Evolutionary conservation across 2,888 invertebrate species (phyloP).

Genomic region (Poecilobothrus nobilitatus): DNA sequence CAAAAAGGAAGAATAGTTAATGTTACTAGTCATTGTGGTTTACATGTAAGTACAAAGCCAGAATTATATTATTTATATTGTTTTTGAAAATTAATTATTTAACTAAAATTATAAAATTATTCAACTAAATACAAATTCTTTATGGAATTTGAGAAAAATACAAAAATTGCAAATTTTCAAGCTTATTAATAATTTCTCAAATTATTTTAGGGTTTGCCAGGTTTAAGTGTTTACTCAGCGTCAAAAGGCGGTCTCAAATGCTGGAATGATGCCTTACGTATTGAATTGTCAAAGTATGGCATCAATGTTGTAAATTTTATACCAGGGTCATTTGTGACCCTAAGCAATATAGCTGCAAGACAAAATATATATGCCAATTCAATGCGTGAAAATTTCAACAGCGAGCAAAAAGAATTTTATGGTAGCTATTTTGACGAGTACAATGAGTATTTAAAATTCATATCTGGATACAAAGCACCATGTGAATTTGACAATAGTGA

Average conservation of each 20-base stretch:
- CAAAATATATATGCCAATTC: slow-evolving; percentile 53
- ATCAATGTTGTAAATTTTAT: slow-evolving; percentile 64
- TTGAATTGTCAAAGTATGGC: slow-evolving; percentile 65
- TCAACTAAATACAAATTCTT: neutral
- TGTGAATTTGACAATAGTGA: slow-evolving; percentile 47
- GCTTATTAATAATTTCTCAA: neutral
- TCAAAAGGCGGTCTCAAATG: slow-evolving; percentile 70
- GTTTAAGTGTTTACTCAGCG: slow-evolving; percentile 67
- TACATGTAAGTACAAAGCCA: slow-evolving; percentile 44
- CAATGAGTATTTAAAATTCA: slow-evolving; percentile 49
- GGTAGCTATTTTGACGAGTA: slow-evolving; percentile 58
- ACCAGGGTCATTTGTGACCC: slow-evolving; percentile 65
- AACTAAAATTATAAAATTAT: slow-evolving; percentile 14
- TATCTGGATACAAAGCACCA: slow-evolving; percentile 46
- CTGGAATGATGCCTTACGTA: slow-evolving; percentile 63
- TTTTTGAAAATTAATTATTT: slow-evolving; percentile 10
- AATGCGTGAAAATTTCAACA: slow-evolving; percentile 57
- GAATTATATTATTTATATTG: neutral
- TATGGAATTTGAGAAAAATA: slow-evolving; percentile 9
- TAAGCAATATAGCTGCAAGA: slow-evolving; percentile 59
- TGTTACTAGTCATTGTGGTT: slow-evolving; percentile 75
- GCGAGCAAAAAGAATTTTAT: slow-evolving; percentile 56
- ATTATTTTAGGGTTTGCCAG: slow-evolving; percentile 49
- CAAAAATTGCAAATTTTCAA: slow-evolving; percentile 13
- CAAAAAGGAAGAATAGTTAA: slow-evolving; percentile 60